These are phyloP conservation scores for Megamerina dolium DNA, from an alignment of 2,888 invertebrate species.

Conservation along the genomic window DNA sequence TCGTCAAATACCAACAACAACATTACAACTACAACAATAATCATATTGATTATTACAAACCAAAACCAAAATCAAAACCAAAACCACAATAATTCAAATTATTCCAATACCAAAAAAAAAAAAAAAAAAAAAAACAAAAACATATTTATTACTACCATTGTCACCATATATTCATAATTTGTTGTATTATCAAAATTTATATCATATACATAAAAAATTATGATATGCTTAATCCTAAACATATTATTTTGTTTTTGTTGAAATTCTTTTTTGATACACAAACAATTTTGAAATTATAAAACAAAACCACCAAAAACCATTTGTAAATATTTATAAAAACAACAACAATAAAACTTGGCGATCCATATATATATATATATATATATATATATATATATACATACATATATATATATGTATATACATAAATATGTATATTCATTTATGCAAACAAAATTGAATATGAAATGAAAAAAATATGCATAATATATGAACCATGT, in stretches of 20 bases:
- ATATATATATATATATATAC: slow-evolving; percentile 21
- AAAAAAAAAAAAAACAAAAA: slow-evolving; percentile 24
- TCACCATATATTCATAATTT: not conserved
- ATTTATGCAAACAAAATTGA: not conserved
- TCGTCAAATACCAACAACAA: slow-evolving; percentile 35
- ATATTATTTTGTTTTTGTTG: slow-evolving; percentile 8
- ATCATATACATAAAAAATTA: no score
- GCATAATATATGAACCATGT: not conserved
- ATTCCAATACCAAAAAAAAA: slow-evolving; percentile 15
- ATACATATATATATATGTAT: not conserved
- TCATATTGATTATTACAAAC: slow-evolving; percentile 2
- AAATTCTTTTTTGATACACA: slow-evolving; percentile 10
- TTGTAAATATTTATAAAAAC: not conserved
- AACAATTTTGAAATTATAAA: slow-evolving; percentile 12
- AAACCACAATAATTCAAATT: slow-evolving; percentile 16
- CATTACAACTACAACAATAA: slow-evolving; percentile 9
- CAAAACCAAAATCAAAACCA: slow-evolving; percentile 13
- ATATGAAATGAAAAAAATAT: not conserved
- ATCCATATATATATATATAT: slow-evolving; percentile 41
- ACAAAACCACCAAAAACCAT: slow-evolving; percentile 14
- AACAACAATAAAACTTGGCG: slow-evolving; percentile 37
- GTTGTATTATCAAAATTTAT: not conserved
- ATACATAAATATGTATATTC: slow-evolving; percentile 5
- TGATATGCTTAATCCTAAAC: not conserved
- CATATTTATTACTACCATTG: slow-evolving; percentile 4